These are phyloP conservation scores for Pterophyllum scalare DNA, from an alignment of 2,113 vertebrate species.

Conservation along the genomic window DNA sequence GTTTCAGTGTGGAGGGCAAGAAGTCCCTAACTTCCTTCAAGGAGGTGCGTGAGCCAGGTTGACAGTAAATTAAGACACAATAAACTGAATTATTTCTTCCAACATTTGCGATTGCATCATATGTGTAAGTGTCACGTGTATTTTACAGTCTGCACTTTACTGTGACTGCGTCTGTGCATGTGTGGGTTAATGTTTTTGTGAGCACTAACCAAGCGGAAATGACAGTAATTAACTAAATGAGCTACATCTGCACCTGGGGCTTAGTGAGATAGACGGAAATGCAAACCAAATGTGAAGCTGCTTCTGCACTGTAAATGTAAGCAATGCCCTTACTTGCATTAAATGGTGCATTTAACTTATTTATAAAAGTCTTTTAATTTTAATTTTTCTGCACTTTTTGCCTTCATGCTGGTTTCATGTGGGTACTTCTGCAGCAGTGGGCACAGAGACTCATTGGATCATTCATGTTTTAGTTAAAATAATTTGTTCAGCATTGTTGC, in stretches of 20 bases:
- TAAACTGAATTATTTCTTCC: no score
- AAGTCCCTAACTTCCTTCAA: no score
- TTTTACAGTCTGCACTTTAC: conserved; percentile 7
- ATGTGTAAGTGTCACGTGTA: neutral
- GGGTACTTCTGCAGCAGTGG: no score
- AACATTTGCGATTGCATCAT: neutral
- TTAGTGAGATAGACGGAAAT: neutral
- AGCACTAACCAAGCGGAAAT: conserved; percentile 68
- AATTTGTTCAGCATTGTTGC: neutral
- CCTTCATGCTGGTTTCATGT: neutral
- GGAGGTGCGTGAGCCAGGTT: no score
- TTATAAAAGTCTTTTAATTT: neutral
- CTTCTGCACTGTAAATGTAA: conserved; percentile 7
- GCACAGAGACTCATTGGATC: neutral
- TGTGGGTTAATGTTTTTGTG: conserved; percentile 19
- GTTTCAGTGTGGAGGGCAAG: no score
- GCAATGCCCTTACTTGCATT: neutral
- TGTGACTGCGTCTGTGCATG: neutral
- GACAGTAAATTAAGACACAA: no score
- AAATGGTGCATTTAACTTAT: conserved; percentile 6
- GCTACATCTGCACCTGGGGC: conserved; percentile 67
- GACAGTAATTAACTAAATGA: conserved; percentile 74
- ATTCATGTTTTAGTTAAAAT: neutral
- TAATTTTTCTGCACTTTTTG: neutral
- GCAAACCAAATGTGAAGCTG: neutral